These are phyloP conservation scores for Chrysocyon brachyurus DNA, from an alignment of 2,797 vertebrate species.

Conservation along the genomic window DNA sequence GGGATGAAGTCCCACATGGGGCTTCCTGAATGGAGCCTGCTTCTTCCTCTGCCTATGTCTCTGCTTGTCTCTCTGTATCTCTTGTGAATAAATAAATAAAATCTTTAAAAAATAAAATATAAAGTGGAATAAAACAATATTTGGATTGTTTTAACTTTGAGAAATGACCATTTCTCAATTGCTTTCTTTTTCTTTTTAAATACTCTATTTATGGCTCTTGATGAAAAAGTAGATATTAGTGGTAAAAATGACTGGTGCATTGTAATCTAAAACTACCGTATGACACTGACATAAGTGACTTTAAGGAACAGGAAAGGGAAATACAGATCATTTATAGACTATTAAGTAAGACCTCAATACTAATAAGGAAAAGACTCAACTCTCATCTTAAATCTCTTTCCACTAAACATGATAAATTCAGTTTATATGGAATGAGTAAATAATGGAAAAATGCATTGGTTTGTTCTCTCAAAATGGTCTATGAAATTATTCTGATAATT, in stretches of 20 bases:
- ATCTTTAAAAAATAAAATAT: not conserved
- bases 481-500: not conserved
- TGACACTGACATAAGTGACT: rapidly evolving
- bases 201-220: not conserved
- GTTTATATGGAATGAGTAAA: not conserved
- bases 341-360: not conserved
- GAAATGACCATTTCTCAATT: not conserved
- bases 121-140: not conserved
- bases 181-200: not conserved
- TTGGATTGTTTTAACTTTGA: not conserved
- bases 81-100: too few species aligned
- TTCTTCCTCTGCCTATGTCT: too few species aligned
- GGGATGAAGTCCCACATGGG: too few species aligned
- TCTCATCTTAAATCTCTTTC: constrained; percentile 7
- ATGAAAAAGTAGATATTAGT: not conserved
- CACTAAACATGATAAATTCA: not conserved
- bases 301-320: not conserved
- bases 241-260: not conserved
- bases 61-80: too few species aligned
- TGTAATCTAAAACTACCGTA: not conserved
- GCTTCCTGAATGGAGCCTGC: too few species aligned
- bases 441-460: not conserved
- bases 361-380: not conserved
- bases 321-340: not conserved
- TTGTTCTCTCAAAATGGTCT: not conserved